A percentile compares a stretch with the other conserved stretches of the same genome.
Conservation (phyloP, 2,888 invertebrate genomes). For the Trachelus tabidus region DNA sequence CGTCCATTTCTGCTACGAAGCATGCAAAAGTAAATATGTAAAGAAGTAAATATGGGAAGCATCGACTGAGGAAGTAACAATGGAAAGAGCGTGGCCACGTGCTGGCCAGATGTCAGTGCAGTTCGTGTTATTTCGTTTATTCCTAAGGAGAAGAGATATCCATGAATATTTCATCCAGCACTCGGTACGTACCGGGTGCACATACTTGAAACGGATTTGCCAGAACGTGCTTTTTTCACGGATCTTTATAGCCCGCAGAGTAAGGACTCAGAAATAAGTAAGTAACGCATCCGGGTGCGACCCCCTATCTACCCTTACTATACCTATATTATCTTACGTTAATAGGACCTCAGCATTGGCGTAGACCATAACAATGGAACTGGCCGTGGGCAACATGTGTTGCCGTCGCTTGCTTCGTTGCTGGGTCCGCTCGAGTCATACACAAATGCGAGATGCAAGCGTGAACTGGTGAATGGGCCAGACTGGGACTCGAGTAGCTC, state of each 20-base stretch:
- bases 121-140: background rate
- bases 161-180: background rate
- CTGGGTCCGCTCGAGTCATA: background rate
- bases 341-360: background rate
- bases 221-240: background rate
- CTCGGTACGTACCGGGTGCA: background rate
- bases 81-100: background rate
- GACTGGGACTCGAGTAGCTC: background rate
- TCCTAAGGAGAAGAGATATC: background rate
- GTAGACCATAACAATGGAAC: slow-evolving; percentile 26
- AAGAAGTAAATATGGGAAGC: background rate
- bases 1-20: background rate
- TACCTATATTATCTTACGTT: background rate
- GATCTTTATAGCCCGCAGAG: background rate
- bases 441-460: background rate
- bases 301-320: background rate
- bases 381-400: slow-evolving; percentile 37
- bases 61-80: background rate
- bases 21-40: background rate
- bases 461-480: background rate
- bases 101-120: background rate
- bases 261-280: background rate
- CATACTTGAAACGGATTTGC: background rate
- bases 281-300: background rate
- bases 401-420: slow-evolving; percentile 13